Evolutionary conservation across 2,888 invertebrate genomes (phyloP), one percentile per base, ranked within the genome.

Genomic region (Lamellibrachia satsuma): DNA sequence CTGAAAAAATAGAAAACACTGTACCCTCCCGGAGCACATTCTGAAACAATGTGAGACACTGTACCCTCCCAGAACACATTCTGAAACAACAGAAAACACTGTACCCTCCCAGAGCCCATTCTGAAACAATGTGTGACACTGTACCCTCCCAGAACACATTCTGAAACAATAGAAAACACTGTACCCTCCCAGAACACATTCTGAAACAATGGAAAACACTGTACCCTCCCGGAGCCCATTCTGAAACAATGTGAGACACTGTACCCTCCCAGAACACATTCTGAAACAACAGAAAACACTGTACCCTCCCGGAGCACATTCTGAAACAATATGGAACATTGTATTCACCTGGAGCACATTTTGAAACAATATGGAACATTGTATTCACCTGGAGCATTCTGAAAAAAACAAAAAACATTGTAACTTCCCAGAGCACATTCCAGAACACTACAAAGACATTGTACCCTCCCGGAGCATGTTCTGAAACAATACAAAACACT

Each of bases 301-400:
- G 39, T 39, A 39, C 15, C 60, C 9, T 11, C 60, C 60, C 9
- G 1, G 60, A 60, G 4, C 60, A 60, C 11, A 60, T 11, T 60
- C 60, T 60, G 60, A 9, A 7, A 60, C 9, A 60, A 60, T 15
- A 60, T 1, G 1, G 6, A 60, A 60, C 60, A 60, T 3, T 60
- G 60, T 60, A 60, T 3, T 7, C 3, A 6, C 60, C 15, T 1
- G 7, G 15, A 60, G 15, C 39, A 39, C 39, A 60, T 60, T 60
- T 7, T 60, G 60, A 60, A 60, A 60, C 60, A 60, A 60, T 15
- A 15, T 9, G 60, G 22, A 60, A 60, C 60, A 60, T 60, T 60
- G 11, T 60, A 60, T 96, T 96, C 92, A 96, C 96, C 90, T 96
- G 94, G 90, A 96, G 93, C 22, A 96, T 96, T 92, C 96, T 94